Evolutionary conservation across 2,888 invertebrate genomes (phyloP).

Genomic region (Teleogryllus oceanicus): DNA sequence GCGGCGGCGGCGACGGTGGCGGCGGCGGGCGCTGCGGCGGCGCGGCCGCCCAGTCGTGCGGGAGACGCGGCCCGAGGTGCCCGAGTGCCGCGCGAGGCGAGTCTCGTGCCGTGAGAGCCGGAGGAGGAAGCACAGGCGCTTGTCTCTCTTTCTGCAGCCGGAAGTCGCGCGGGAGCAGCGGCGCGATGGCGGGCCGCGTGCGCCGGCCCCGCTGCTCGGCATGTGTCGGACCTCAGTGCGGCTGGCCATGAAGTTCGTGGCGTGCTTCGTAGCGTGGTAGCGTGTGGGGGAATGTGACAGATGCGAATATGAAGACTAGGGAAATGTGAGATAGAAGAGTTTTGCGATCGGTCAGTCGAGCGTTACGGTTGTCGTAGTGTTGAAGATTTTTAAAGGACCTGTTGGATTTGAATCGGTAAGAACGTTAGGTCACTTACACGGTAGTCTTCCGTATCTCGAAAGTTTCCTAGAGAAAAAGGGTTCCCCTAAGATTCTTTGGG

Average conservation of each 20-base stretch:
- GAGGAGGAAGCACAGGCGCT: constrained; percentile 6
- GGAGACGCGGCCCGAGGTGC: constrained; percentile 10
- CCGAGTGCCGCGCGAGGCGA: constrained; percentile 10
- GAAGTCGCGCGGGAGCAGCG: not conserved
- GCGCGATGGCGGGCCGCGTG: constrained; percentile 18
- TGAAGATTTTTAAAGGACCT: not conserved
- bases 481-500: not conserved
- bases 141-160: not conserved
- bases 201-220: constrained; percentile 18
- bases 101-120: constrained; percentile 1
- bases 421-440: not conserved
- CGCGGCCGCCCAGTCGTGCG: not conserved
- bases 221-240: constrained; percentile 9
- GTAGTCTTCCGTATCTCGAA: not conserved
- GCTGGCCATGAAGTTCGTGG: not conserved
- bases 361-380: constrained; percentile 1
- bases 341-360: constrained; percentile 12
- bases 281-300: constrained; percentile 7
- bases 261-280: constrained; percentile 18
- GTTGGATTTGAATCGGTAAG: constrained; percentile 12
- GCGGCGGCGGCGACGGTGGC: not conserved
- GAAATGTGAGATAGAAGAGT: constrained; percentile 18
- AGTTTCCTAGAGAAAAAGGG: not conserved
- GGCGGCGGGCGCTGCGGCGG: not conserved
- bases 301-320: constrained; percentile 1